These are phyloP conservation scores for Aethes cnicana DNA, from an alignment of 2,888 invertebrate genomes.

Conservation along the genomic window DNA sequence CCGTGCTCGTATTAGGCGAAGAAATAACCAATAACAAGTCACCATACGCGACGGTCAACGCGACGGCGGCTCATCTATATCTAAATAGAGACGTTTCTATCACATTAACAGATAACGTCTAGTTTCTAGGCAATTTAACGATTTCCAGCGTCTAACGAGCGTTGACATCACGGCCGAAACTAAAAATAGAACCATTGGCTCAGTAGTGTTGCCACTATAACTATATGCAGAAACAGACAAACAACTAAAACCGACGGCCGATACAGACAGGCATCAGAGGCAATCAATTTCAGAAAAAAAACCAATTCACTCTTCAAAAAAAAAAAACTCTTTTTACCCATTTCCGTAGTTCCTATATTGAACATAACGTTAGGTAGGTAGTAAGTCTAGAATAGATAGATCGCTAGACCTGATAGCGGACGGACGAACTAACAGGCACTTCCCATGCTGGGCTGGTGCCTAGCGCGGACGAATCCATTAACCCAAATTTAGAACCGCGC, in stretches of 20 bases:
- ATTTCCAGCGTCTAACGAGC: conserved; percentile 57
- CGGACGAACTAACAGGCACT: conserved; percentile 74
- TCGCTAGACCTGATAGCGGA: conserved; percentile 55
- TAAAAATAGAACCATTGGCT: conserved; percentile 64
- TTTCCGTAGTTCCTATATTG: too few relatives aligned
- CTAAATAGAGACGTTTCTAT: not conserved
- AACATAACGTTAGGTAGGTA: conserved; percentile 15
- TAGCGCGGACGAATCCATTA: conserved; percentile 80
- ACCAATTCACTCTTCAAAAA: too few relatives aligned
- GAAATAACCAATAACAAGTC: too few relatives aligned
- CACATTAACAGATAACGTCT: conserved; percentile 3
- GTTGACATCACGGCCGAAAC: conserved; percentile 56
- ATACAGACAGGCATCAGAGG: too few relatives aligned
- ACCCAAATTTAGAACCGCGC: conserved; percentile 81
- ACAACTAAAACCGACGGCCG: not conserved
- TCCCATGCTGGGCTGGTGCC: conserved; percentile 69
- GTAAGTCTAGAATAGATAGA: conserved; percentile 38
- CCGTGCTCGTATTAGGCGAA: too few relatives aligned
- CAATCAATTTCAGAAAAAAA: too few relatives aligned
- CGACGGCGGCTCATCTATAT: not conserved
- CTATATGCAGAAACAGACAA: conserved; percentile 29
- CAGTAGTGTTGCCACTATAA: conserved; percentile 43
- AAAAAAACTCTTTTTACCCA: too few relatives aligned
- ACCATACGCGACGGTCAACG: too few relatives aligned
- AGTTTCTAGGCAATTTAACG: conserved; percentile 48